Base-by-base conservation (phyloP, 2,888 invertebrate species). In the Oligia strigilis region DNA sequence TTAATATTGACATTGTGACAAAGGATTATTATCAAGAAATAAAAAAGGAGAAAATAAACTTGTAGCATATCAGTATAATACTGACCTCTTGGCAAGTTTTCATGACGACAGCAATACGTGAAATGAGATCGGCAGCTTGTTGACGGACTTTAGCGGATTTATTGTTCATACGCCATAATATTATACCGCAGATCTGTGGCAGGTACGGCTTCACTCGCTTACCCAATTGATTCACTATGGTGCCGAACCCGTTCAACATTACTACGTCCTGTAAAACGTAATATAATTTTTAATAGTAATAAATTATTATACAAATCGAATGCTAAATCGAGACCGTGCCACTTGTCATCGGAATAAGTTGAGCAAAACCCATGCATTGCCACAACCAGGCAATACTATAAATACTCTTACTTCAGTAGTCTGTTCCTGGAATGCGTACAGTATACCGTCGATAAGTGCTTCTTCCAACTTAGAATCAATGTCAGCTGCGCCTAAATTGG, bases 371-470 rank as follows among this genome's bases (percentile, higher is more conserved):
- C 17, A 40, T 40, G 17, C 8, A 23, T 52, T 40, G 13, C 3
- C 11, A 36, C n/a, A 58, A 58, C 8, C 55, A 81, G 19, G 11
- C 17, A 52, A 52, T 17, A 43, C 4, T 46, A 13, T 19, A 29
- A 77, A 78, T 64, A 55, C 1, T 74, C 87, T 93, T 93, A 98
- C 98, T 97, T 99, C 99, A 23, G 99, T 99, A 4, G 99, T 99
- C 97, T 99, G 99, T 97, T 99, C 99, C 96, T 99, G 99, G 97
- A 99, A 99, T 83, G 99, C 99, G 93, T 99, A 99, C 66, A 99
- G 97, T 89, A 99, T 99, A 89, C 99, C 99, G 93, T 99, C 99
- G 94, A 99, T 99, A 58, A 99, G 98, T 92, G 99, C 99, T 96
- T 99, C 99, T 94, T 99, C 99, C 5, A 99, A 97, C 67, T 99